Evolutionary conservation across 2,797 vertebrate species (phyloP).

Genomic region (Delichon dasypus): DNA sequence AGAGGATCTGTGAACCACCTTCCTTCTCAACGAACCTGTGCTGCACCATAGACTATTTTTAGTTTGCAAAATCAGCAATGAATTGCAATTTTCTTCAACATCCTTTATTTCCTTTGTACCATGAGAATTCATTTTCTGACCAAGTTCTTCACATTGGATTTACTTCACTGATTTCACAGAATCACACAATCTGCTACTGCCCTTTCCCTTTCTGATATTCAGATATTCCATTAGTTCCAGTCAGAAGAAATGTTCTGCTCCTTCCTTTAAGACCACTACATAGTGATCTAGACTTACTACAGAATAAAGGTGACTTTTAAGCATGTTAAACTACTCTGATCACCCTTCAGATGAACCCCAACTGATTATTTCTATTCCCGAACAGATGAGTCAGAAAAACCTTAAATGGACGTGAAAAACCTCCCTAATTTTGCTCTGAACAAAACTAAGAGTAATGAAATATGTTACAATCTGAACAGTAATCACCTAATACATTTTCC

Average conservation of each 20-base stretch:
- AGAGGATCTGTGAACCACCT: background rate
- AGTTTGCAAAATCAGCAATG: background rate
- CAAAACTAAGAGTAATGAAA: background rate
- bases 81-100: background rate
- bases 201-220: background rate
- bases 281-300: background rate
- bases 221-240: background rate
- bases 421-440: background rate
- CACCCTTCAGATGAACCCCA: background rate
- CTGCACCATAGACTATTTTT: background rate
- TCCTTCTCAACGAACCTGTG: background rate
- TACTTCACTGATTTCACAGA: background rate
- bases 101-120: background rate
- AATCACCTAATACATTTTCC: background rate
- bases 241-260: background rate
- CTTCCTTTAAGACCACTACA: background rate
- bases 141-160: background rate
- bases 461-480: background rate
- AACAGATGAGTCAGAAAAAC: background rate
- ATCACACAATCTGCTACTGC: background rate
- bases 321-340: background rate
- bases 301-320: background rate
- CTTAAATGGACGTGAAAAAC: background rate
- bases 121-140: background rate
- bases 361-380: background rate